These are phyloP conservation scores for Cabera pusaria DNA, from an alignment of 2,888 invertebrate genomes.

Conservation along the genomic window DNA sequence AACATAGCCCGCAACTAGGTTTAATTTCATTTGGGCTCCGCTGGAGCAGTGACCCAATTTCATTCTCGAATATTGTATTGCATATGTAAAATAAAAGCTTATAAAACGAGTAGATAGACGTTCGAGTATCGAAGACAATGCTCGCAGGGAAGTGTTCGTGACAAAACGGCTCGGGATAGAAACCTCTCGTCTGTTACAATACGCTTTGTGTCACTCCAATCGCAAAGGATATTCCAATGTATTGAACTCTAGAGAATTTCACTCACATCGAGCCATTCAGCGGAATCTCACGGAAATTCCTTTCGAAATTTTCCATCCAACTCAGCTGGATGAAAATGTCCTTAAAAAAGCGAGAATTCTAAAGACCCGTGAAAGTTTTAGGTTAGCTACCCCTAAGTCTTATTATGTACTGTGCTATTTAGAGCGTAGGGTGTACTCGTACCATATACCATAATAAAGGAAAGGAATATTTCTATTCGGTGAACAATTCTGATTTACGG, in stretches of 20 bases:
- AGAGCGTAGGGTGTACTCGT: no score
- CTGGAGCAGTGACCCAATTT: slow-evolving; percentile 19
- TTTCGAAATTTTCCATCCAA: slow-evolving; percentile 56
- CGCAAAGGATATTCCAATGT: slow-evolving; percentile 75
- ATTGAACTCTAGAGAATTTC: slow-evolving; percentile 71
- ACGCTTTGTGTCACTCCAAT: slow-evolving; percentile 76
- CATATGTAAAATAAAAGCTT: slow-evolving; percentile 26
- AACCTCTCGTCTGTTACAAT: slow-evolving; percentile 68
- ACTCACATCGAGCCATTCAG: slow-evolving; percentile 57
- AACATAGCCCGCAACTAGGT: slow-evolving; percentile 8
- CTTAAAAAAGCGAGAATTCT: slow-evolving; percentile 52
- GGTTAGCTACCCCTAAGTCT: slow-evolving; percentile 29
- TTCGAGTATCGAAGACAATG: slow-evolving; percentile 53
- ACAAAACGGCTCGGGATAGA: slow-evolving; percentile 64
- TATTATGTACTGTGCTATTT: slow-evolving; percentile 15
- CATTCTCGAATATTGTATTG: slow-evolving; percentile 16
- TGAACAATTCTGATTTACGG: no score
- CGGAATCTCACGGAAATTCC: slow-evolving; percentile 53
- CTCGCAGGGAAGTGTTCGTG: slow-evolving; percentile 47
- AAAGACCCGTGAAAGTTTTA: slow-evolving; percentile 41
- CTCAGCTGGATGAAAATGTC: slow-evolving; percentile 37
- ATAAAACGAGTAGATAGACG: slow-evolving; percentile 27
- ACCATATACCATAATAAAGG: no score
- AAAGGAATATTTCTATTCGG: no score
- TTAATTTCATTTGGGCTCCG: slow-evolving; percentile 14